A percentile compares a stretch with the other conserved stretches of the same genome.
Evolutionary conservation across 2,797 vertebrate genomes (phyloP).

Genomic region (Chromis chromis): DNA sequence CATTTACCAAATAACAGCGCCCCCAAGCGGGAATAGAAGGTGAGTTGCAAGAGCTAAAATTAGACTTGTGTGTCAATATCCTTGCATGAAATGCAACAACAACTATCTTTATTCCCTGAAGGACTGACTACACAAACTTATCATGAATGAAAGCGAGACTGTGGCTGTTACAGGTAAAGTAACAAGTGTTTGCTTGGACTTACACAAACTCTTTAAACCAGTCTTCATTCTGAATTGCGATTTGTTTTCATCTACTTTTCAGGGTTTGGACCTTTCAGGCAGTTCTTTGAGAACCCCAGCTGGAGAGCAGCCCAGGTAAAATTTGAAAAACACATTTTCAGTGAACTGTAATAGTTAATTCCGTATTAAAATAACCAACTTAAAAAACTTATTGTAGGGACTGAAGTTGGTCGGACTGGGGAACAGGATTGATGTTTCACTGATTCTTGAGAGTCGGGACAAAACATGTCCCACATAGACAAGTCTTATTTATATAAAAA

Average conservation of each 20-base stretch:
- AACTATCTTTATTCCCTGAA: background rate
- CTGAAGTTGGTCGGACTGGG: slow-evolving; percentile 85
- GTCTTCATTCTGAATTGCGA: background rate
- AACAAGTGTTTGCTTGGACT: accelerated
- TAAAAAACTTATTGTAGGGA: slow-evolving; percentile 68
- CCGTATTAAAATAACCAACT: background rate
- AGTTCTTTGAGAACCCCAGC: slow-evolving; percentile 88
- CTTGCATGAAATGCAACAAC: background rate
- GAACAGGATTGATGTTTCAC: slow-evolving; percentile 65
- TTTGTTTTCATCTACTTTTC: background rate
- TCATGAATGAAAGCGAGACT: slow-evolving; percentile 39
- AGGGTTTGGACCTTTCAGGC: slow-evolving; percentile 91
- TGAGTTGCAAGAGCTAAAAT: background rate
- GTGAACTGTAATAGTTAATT: background rate
- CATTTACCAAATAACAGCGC: slow-evolving; percentile 44
- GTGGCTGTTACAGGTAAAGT: slow-evolving; percentile 61
- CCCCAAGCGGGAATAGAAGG: slow-evolving; percentile 59
- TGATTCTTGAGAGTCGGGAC: too few relatives aligned
- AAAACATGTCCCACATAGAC: too few relatives aligned
- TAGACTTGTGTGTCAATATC: background rate
- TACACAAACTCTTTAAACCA: accelerated
- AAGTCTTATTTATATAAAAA: too few relatives aligned
- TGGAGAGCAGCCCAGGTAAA: slow-evolving; percentile 91
- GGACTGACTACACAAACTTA: background rate
- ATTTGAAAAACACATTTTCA: background rate